A percentile compares a stretch with the other conserved stretches of the same genome.
phyloP scores from a whole-genome alignment of 2,797 vertebrate genomes.

The Naso thynnoides region DNA sequence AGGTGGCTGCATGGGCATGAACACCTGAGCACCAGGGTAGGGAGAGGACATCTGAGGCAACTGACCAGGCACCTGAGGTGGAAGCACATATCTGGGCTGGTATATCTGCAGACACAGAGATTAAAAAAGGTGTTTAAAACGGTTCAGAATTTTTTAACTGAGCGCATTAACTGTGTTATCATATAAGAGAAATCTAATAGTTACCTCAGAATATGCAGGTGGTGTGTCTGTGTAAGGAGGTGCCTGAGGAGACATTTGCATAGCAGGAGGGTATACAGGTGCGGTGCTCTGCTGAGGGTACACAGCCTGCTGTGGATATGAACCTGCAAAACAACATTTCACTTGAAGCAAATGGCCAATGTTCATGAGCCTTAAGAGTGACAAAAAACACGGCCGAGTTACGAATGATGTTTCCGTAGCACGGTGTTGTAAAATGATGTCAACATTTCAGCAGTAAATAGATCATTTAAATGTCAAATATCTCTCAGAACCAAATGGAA shows the following conservation, averaged over 20 bases:
- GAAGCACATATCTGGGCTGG: slow-evolving; percentile 94
- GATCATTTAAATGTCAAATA: not conserved
- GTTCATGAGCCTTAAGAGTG: not conserved
- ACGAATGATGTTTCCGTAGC: not conserved
- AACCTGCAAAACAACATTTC: slow-evolving; percentile 83
- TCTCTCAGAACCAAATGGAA: not conserved
- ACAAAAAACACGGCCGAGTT: not conserved
- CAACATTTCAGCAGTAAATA: not conserved
- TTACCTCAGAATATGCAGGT: slow-evolving; percentile 96
- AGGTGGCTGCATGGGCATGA: slow-evolving; percentile 91
- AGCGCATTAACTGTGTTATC: not conserved
- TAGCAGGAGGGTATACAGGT: slow-evolving; percentile 89
- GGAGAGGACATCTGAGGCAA: slow-evolving; percentile 92
- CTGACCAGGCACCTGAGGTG: slow-evolving; percentile 88
- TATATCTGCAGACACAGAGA: slow-evolving; percentile 87
- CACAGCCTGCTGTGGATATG: slow-evolving; percentile 91
- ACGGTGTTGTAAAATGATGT: not conserved
- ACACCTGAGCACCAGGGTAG: slow-evolving; percentile 92
- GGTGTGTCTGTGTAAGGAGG: slow-evolving; percentile 95
- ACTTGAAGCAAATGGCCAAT: slow-evolving; percentile 7
- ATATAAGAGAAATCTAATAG: not conserved
- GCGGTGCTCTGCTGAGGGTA: slow-evolving; percentile 91
- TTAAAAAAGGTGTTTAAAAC: not conserved
- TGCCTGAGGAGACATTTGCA: slow-evolving; percentile 93
- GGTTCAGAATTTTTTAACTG: not conserved